Evolutionary conservation across 1,140 invertebrate species (phyloP), one percentile per base, ranked within the genome.

Genomic region (Helicoverpa armigera): DNA sequence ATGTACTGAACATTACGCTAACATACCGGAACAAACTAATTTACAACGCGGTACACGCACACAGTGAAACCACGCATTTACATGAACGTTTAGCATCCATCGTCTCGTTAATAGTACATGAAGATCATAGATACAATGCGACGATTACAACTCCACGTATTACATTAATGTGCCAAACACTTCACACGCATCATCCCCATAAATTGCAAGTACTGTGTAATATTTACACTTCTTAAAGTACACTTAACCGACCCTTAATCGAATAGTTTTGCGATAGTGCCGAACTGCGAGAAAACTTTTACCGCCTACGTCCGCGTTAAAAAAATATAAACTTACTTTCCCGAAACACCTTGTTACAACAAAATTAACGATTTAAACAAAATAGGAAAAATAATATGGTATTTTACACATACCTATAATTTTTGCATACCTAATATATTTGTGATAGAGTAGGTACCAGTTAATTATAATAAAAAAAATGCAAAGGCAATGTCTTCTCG

Each of bases 171-270:
- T 70, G 43, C n/a, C 51, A 18, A 56, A 73, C 51, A 56, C 16
- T 73, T 77, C 48, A 65, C 70, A 83, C 80, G 60, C 74, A 82
- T 75, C 80, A 81, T 82, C 83, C 85, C 85, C 87, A 83, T 85
- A 89, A 82, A 85, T 83, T 86, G 87, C 87, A 87, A 84, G 78
- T 89, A 84, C 90, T 90, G 93, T 93, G 92, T 93, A 93, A 87
- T 87, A 94, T 89, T 87, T 87, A 86, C 74, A 77, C 63, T 61
- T 76, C 90, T 94, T 91, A 90, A 85, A 89, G 78, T 92, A 92
- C 90, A 87, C 89, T 90, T 92, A 93, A 84, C 83, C 87, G 70
- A 91, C 85, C 81, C 85, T 89, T 89, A 87, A 81, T 80, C 81
- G 81, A 87, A 91, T 92, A 93, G 87, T 84, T 53, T 87, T 86